phyloP scores from a whole-genome alignment of 2,797 vertebrate genomes.

The Decapterus maruadsi region DNA sequence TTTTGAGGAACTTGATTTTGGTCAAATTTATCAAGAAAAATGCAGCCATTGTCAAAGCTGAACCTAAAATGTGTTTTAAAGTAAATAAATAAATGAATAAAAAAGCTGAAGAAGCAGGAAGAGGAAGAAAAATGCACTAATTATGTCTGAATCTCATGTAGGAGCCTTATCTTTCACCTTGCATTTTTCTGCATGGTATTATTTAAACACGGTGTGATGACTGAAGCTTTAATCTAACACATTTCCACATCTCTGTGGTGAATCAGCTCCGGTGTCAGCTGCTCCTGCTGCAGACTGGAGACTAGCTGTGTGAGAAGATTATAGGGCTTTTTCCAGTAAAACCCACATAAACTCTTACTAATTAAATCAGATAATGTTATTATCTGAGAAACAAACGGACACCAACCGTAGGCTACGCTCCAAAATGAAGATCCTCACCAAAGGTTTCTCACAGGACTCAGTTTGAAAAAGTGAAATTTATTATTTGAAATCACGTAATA shows the following conservation, averaged over 20 bases:
- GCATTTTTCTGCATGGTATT: background rate
- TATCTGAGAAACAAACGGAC: background rate
- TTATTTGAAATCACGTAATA: background rate
- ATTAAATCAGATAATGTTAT: constrained; percentile 6
- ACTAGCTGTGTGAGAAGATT: background rate
- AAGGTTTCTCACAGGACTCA: background rate
- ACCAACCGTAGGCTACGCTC: too few relatives aligned
- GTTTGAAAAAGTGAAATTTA: background rate
- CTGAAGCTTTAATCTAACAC: background rate
- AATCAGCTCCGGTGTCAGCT: constrained; percentile 3
- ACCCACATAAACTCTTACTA: background rate
- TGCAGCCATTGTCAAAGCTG: too few relatives aligned
- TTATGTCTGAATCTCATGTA: background rate
- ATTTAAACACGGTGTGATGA: too few relatives aligned
- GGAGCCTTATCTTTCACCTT: background rate
- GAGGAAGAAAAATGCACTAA: background rate
- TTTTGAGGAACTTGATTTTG: too few relatives aligned
- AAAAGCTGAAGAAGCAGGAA: too few relatives aligned
- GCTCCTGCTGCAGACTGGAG: constrained; percentile 15
- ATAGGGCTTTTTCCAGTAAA: constrained; percentile 14
- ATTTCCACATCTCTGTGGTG: background rate
- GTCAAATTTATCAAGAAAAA: too few relatives aligned
- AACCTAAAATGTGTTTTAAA: too few relatives aligned
- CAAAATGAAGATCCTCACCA: background rate
- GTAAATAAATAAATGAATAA: too few relatives aligned